These are phyloP conservation scores for Enteromius treurensis DNA, from an alignment of 2,797 vertebrate species.

Conservation along the genomic window DNA sequence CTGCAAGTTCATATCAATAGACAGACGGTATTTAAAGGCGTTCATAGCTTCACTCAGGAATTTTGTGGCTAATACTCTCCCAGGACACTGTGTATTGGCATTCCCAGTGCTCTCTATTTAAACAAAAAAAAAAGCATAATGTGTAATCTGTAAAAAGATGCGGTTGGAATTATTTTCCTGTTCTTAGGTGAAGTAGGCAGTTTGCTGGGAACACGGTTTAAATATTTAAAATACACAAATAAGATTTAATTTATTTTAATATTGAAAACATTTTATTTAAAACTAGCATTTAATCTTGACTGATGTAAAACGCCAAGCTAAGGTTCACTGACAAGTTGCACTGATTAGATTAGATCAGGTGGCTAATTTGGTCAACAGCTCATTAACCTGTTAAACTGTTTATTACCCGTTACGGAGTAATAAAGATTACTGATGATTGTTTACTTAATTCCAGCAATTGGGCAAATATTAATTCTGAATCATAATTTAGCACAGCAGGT, in stretches of 20 bases:
- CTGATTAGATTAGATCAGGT: conserved; percentile 44
- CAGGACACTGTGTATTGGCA: conserved; percentile 13
- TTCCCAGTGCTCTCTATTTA: background rate
- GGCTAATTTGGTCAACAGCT: conserved; percentile 40
- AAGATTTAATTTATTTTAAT: background rate
- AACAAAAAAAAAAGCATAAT: background rate
- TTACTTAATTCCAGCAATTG: conserved; percentile 26
- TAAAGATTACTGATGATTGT: conserved; percentile 29
- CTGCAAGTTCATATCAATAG: conserved; percentile 44
- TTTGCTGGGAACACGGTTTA: conserved; percentile 7
- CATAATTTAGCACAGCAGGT: conserved; percentile 22
- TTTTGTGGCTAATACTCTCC: conserved; percentile 30
- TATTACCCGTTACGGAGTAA: background rate
- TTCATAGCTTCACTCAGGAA: conserved; percentile 18
- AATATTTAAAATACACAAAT: background rate
- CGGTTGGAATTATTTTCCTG: background rate
- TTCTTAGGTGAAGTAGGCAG: background rate
- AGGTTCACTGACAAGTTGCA: background rate
- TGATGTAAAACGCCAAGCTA: background rate
- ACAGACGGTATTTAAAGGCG: conserved; percentile 21
- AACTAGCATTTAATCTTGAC: background rate
- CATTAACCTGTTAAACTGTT: conserved; percentile 36
- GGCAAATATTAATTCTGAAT: conserved; percentile 1
- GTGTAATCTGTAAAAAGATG: conserved; percentile 1
- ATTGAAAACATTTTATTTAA: background rate